Evolutionary conservation across 2,797 vertebrate genomes (phyloP).

Genomic region (Psittacula echo): DNA sequence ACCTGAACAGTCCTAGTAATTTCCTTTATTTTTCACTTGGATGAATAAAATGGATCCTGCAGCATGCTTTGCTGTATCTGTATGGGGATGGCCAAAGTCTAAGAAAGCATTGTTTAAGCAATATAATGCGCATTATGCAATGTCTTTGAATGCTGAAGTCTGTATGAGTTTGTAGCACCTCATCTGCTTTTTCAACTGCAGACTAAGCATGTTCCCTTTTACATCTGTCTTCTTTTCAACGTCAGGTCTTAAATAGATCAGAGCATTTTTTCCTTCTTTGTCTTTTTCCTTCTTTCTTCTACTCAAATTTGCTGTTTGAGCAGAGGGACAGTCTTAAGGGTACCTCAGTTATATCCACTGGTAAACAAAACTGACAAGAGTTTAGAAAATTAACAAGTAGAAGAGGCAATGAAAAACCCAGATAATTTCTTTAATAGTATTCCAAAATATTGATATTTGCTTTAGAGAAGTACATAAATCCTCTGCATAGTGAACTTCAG

Average conservation of each 20-base stretch:
- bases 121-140: fast-evolving
- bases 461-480: not conserved
- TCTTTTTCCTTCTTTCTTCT: not conserved
- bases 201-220: not conserved
- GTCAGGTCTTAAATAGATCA: not conserved
- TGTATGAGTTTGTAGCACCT: not conserved
- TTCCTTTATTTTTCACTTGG: not conserved
- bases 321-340: not conserved
- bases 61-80: not conserved
- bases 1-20: not conserved
- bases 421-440: not conserved
- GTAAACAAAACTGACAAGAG: not conserved
- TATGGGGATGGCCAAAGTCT: not conserved
- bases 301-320: not conserved
- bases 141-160: not conserved
- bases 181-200: not conserved
- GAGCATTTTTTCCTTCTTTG: not conserved
- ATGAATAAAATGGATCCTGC: not conserved
- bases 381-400: not conserved
- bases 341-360: not conserved
- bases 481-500: not conserved
- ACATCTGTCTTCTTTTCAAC: not conserved
- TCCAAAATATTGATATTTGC: not conserved
- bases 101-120: not conserved
- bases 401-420: not conserved